Evolutionary conservation across 2,888 invertebrate genomes (phyloP), one percentile per base, ranked within the genome.

Genomic region (Parascotia fuliginaria): DNA sequence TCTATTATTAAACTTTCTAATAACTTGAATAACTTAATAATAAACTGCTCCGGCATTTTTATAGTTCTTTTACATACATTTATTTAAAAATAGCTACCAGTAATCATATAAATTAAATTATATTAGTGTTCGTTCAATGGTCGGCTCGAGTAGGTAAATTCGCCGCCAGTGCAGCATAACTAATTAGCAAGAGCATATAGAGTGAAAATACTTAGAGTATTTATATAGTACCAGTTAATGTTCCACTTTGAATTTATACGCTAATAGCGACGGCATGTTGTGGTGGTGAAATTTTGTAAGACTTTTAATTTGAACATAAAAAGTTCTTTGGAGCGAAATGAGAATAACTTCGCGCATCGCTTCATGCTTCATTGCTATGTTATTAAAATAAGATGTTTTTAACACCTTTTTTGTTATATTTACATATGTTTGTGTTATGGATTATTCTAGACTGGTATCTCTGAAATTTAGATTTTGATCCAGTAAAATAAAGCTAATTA

Each of bases 161-260:
- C 27, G 39, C 15, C 39, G 24, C 33, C 37, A 39, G 24, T 41
- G 34, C 59, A 50, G 9, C 33, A 53, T 48, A 45, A 59, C 55
- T 66, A 54, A 66, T 63, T 55, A 56, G 43, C 44, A 45, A 43
- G 50, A 55, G 40, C 42, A 51, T 67, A 63, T 49, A 47, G 37
- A 51, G 31, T 22, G 47, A 62, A 49, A 62, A 62, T 59, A 40
- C 42, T 48, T 46, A 15, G 55, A 55, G 55, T 59, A 62, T 62
- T 63, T 62, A 48, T 41, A 39, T 48, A 45, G 28, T 53, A 45
- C 48, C 43, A 48, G 46, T 53, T 45, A 47, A 55, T 48, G 52
- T 38, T 39, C 43, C 47, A 46, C 50, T 48, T 50, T 54, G 53
- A 55, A 59, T 59, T 58, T 48, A 62, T 66, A 16, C 31, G 27